These are phyloP conservation scores for Pimephales promelas DNA, from an alignment of 2,113 vertebrate species.

Conservation along the genomic window DNA sequence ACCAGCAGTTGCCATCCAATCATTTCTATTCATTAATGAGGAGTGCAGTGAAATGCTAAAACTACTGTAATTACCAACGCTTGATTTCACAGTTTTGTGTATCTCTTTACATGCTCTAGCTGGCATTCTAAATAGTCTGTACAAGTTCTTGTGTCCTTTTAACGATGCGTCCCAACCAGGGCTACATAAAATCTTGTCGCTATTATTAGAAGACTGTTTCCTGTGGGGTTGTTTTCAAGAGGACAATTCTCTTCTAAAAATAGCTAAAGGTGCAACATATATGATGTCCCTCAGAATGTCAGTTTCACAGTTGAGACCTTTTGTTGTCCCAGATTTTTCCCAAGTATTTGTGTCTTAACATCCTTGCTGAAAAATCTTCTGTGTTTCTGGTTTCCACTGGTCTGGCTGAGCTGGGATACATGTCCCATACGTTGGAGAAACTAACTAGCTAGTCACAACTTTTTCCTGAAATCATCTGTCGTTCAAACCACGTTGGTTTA, in stretches of 20 bases:
- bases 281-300: background rate
- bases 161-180: background rate
- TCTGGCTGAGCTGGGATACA: background rate
- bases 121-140: conserved; percentile 11
- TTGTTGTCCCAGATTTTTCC: conserved; percentile 12
- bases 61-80: conserved; percentile 33
- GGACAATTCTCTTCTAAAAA: background rate
- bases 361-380: background rate
- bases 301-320: conserved; percentile 27
- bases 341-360: background rate
- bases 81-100: conserved; percentile 32
- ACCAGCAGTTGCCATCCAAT: conserved; percentile 36
- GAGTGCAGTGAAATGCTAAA: conserved; percentile 44
- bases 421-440: too few species aligned
- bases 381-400: background rate
- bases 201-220: background rate
- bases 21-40: conserved; percentile 44
- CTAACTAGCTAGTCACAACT: too few species aligned
- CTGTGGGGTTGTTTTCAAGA: background rate
- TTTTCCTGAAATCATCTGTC: too few species aligned
- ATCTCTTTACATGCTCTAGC: conserved; percentile 27
- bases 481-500: too few species aligned
- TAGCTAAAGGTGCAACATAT: background rate
- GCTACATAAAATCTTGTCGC: background rate
- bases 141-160: background rate